Percentiles rank a stretch among this genome's conserved stretches.
These are phyloP conservation scores for Callorhinus ursinus DNA, from an alignment of 2,113 vertebrate species.

Conservation along the genomic window DNA sequence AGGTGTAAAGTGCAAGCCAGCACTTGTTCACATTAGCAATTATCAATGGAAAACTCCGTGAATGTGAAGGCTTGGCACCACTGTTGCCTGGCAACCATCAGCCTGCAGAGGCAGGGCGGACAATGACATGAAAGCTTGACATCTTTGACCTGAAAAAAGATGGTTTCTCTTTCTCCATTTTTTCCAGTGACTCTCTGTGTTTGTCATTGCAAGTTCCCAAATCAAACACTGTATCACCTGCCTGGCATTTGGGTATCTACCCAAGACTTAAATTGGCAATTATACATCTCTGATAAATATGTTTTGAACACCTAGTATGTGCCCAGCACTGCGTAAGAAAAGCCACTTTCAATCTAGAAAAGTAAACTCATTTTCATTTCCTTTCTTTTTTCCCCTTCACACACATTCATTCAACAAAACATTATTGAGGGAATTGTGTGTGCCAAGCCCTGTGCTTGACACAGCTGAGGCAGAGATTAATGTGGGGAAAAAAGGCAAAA, in stretches of 20 bases:
- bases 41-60: conserved; percentile 86
- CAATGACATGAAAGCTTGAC: conserved; percentile 85
- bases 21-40: conserved; percentile 87
- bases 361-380: neutral
- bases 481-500: neutral
- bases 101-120: conserved; percentile 74
- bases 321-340: neutral
- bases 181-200: neutral
- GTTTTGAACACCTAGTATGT: neutral
- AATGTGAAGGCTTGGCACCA: conserved; percentile 83
- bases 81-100: conserved; percentile 84
- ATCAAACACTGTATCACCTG: neutral
- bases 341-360: neutral
- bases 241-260: neutral
- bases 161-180: conserved; percentile 57
- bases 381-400: neutral
- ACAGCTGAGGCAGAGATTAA: neutral
- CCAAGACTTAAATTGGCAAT: neutral
- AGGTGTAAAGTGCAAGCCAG: conserved; percentile 88
- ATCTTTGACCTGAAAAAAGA: conserved; percentile 79
- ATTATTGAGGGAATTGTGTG: neutral
- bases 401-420: neutral
- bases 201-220: neutral
- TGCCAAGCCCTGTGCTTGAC: neutral
- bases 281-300: neutral